A percentile compares a stretch with the other conserved stretches of the same genome.
Evolutionary conservation across 53 echinoderm and acorn worm species (phyloP).

Genomic region (Zoroaster sp.): DNA sequence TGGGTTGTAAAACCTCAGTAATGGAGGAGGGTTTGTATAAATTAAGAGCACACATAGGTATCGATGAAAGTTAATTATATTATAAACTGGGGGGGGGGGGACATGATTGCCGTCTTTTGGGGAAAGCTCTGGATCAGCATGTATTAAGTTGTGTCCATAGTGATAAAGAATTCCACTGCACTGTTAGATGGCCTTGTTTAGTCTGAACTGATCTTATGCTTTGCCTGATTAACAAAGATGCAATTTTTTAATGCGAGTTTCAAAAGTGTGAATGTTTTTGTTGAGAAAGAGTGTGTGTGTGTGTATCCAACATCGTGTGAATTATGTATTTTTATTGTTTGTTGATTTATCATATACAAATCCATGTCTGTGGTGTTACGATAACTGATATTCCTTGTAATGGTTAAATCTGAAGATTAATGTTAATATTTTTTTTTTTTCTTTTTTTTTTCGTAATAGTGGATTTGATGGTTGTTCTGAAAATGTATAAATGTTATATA

Average conservation of each 20-base stretch:
- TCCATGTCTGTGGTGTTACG: not conserved
- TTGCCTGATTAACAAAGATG: not conserved
- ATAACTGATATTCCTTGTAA: not conserved
- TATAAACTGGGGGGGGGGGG: not conserved
- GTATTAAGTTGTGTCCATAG: no score
- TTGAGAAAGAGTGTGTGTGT: not conserved
- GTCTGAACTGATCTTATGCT: not conserved
- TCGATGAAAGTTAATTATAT: not conserved
- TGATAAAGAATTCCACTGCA: not conserved
- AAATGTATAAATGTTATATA: not conserved
- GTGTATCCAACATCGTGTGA: not conserved
- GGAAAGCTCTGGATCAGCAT: not conserved
- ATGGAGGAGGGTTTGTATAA: not conserved
- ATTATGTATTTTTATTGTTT: not conserved
- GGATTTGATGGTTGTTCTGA: not conserved
- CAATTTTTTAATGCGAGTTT: not conserved
- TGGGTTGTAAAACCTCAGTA: not conserved
- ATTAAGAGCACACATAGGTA: not conserved
- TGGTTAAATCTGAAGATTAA: not conserved
- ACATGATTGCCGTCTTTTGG: no score
- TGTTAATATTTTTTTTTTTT: not conserved
- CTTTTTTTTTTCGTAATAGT: not conserved
- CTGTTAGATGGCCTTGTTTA: not conserved
- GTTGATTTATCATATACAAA: not conserved
- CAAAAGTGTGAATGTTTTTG: not conserved